Conservation (phyloP, 2,888 invertebrate genomes). For the Poecilobothrus nobilitatus region DNA sequence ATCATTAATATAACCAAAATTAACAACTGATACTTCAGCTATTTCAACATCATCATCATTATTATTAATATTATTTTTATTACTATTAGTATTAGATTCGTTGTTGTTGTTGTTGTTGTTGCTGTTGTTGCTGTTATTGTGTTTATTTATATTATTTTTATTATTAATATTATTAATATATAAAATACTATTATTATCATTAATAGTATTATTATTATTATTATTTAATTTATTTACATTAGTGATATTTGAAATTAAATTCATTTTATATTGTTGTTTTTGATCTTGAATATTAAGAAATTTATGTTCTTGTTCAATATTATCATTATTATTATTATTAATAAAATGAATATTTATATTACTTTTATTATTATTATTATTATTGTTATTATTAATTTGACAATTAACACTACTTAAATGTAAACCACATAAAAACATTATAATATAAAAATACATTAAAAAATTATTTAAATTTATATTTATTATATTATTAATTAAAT, state of each 20-base stretch:
- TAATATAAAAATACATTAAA: conserved; percentile 20
- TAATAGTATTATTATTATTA: background rate
- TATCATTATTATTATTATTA: conserved; percentile 22
- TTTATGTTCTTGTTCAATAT: too few species aligned
- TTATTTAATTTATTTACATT: background rate
- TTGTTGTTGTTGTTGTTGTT: background rate
- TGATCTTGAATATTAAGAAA: conserved; percentile 12
- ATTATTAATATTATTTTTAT: conserved; percentile 13
- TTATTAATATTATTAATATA: background rate
- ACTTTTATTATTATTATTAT: conserved; percentile 26
- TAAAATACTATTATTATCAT: background rate
- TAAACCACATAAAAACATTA: conserved; percentile 29
- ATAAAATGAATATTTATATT: conserved; percentile 18
- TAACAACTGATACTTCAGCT: background rate
- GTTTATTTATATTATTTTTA: background rate
- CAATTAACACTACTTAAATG: conserved; percentile 25
- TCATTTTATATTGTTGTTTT: conserved; percentile 19
- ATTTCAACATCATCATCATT: conserved; percentile 12
- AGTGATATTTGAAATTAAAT: conserved; percentile 13
- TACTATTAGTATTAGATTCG: conserved; percentile 19
- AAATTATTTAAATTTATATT: background rate
- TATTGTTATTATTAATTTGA: conserved; percentile 21
- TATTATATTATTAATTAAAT: background rate
- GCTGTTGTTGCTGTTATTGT: background rate
- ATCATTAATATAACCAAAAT: background rate